Evolutionary conservation across 2,888 invertebrate species (phyloP).

Genomic region (Carpatolechia fugitivella): DNA sequence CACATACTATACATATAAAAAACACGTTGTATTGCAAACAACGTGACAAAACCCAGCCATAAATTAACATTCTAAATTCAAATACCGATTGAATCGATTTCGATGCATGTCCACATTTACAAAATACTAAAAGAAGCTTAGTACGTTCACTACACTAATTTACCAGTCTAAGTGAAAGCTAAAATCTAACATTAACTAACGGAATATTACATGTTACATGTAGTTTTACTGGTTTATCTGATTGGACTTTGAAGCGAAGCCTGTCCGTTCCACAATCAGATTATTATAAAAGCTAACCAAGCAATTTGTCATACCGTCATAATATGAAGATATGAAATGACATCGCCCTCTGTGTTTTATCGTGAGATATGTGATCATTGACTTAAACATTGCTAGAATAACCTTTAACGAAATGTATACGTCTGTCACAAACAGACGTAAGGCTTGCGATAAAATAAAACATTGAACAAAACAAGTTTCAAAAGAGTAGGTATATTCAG

Average conservation of each 20-base stretch:
- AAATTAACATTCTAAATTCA: background rate
- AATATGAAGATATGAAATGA: slow-evolving; percentile 5
- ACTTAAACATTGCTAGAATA: background rate
- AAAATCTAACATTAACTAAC: background rate
- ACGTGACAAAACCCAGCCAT: background rate
- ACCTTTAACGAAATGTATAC: background rate
- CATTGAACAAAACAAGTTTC: background rate
- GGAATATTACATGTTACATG: background rate
- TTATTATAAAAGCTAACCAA: slow-evolving; percentile 9
- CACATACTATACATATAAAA: too few relatives aligned
- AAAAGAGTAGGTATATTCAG: too few relatives aligned
- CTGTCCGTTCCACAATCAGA: slow-evolving; percentile 10
- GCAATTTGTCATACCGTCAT: slow-evolving; percentile 9
- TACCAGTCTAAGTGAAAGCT: too few relatives aligned
- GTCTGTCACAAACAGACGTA: background rate
- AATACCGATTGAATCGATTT: background rate
- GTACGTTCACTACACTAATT: too few relatives aligned
- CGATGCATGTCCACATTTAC: background rate
- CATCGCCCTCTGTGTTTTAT: background rate
- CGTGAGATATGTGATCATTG: background rate
- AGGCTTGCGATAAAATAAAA: background rate
- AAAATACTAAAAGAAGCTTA: too few relatives aligned
- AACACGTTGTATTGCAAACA: too few relatives aligned
- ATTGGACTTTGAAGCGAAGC: background rate
- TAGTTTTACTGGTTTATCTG: slow-evolving; percentile 4